These are phyloP conservation scores for Keiferia lycopersicella DNA, from an alignment of 2,888 invertebrate genomes.

Conservation along the genomic window DNA sequence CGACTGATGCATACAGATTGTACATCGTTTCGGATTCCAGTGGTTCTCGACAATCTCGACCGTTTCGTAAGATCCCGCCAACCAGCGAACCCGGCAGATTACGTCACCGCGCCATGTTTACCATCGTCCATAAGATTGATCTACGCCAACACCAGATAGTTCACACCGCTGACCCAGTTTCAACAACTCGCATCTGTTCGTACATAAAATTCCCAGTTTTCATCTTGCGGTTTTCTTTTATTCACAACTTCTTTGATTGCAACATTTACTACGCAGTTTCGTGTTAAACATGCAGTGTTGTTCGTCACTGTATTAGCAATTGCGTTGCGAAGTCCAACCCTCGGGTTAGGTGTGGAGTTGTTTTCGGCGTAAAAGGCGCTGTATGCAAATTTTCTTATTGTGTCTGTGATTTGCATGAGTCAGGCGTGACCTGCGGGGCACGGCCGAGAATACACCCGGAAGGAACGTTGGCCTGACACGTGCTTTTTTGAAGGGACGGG, in stretches of 20 bases:
- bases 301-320: conserved; percentile 38
- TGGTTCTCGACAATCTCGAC: conserved; percentile 52
- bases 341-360: conserved; percentile 41
- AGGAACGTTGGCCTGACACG: conserved; percentile 74
- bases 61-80: conserved; percentile 65
- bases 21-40: conserved; percentile 57
- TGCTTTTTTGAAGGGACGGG: conserved; percentile 42
- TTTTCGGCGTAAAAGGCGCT: conserved; percentile 47
- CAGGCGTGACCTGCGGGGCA: conserved; percentile 67
- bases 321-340: conserved; percentile 36
- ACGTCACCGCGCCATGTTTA: conserved; percentile 70
- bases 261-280: conserved; percentile 14
- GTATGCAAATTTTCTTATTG: conserved; percentile 67
- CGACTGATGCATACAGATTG: conserved; percentile 54
- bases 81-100: conserved; percentile 51
- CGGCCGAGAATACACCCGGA: conserved; percentile 74
- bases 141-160: conserved; percentile 54
- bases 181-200: conserved; percentile 57
- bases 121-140: conserved; percentile 59
- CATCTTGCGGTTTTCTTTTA: conserved; percentile 37
- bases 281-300: neutral
- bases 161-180: conserved; percentile 73
- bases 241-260: conserved; percentile 11
- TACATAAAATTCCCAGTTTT: conserved; percentile 59
- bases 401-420: conserved; percentile 69